phyloP scores from a whole-genome alignment of 1,140 invertebrate genomes.

The Antheraea mylitta region DNA sequence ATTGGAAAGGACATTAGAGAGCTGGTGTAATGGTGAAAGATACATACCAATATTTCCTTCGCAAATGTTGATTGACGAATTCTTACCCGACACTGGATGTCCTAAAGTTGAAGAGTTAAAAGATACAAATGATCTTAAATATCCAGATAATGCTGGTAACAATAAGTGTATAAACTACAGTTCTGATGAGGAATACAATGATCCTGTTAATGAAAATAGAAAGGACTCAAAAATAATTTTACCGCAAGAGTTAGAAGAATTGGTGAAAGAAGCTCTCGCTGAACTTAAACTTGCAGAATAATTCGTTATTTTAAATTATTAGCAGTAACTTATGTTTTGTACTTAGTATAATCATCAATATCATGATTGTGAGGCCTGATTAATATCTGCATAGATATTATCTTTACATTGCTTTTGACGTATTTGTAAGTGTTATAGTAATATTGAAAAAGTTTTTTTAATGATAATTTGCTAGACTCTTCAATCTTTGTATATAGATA shows the following conservation, averaged over 20 bases:
- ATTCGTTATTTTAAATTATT: constrained; percentile 2
- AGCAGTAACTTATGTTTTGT: no score
- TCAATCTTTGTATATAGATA: no score
- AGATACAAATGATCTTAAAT: constrained; percentile 37
- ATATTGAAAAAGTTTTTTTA: no score
- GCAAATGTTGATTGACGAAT: constrained; percentile 72
- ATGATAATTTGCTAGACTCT: no score
- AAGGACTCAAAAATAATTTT: constrained; percentile 51
- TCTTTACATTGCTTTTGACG: no score
- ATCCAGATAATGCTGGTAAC: constrained; percentile 25
- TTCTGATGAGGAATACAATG: constrained; percentile 39
- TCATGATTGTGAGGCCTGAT: no score
- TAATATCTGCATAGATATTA: no score
- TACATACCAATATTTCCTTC: constrained; percentile 72
- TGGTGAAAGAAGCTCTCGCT: constrained; percentile 71
- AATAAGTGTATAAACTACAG: constrained; percentile 44
- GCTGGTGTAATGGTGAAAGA: constrained; percentile 69
- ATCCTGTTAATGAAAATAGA: constrained; percentile 14
- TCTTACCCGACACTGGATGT: constrained; percentile 53
- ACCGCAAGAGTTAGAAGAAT: constrained; percentile 63
- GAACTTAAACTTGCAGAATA: constrained; percentile 52
- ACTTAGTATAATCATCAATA: no score
- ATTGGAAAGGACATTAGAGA: constrained; percentile 71
- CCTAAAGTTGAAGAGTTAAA: constrained; percentile 63
- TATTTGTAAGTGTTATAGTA: no score